These are phyloP conservation scores for Drosophila bipectinata DNA, from an alignment of 1,140 invertebrate genomes.

Conservation along the genomic window DNA sequence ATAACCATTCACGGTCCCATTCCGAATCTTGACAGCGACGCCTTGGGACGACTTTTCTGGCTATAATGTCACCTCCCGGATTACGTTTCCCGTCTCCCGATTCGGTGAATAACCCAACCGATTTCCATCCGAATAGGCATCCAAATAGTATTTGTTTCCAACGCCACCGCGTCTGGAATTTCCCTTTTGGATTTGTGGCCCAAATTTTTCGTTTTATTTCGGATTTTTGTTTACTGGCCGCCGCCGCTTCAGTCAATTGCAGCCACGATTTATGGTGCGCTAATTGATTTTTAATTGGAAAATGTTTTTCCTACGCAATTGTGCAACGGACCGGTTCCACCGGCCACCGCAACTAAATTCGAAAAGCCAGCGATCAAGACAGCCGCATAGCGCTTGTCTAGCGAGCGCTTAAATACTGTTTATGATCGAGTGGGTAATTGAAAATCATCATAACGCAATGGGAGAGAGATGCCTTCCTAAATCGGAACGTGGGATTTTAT, in stretches of 20 bases:
- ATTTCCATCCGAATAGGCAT: constrained; percentile 1
- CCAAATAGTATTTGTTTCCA: constrained; percentile 17
- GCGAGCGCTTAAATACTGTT: constrained; percentile 12
- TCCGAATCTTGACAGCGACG: constrained; percentile 39
- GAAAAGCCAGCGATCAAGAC: constrained; percentile 13
- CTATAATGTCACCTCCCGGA: constrained; percentile 15
- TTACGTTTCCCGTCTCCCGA: constrained; percentile 3
- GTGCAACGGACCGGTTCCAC: constrained; percentile 67
- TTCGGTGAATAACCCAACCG: constrained; percentile 1
- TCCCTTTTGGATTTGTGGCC: constrained; percentile 27
- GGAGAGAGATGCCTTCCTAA: not conserved
- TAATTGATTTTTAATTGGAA: constrained; percentile 78
- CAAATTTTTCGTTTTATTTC: constrained; percentile 10
- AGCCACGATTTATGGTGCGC: constrained; percentile 56
- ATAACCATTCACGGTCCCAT: constrained; percentile 29
- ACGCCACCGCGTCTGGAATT: constrained; percentile 59
- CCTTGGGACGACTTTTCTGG: constrained; percentile 39
- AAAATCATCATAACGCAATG: constrained; percentile 10
- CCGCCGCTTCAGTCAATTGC: constrained; percentile 61
- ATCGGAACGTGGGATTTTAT: not conserved
- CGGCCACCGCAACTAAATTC: constrained; percentile 4
- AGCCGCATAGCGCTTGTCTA: constrained; percentile 42
- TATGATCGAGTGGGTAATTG: constrained; percentile 25
- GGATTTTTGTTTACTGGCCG: constrained; percentile 17
- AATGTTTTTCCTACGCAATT: constrained; percentile 70